Conservation (phyloP, 1,140 invertebrate species). For the Asbolus verrucosus region DNA sequence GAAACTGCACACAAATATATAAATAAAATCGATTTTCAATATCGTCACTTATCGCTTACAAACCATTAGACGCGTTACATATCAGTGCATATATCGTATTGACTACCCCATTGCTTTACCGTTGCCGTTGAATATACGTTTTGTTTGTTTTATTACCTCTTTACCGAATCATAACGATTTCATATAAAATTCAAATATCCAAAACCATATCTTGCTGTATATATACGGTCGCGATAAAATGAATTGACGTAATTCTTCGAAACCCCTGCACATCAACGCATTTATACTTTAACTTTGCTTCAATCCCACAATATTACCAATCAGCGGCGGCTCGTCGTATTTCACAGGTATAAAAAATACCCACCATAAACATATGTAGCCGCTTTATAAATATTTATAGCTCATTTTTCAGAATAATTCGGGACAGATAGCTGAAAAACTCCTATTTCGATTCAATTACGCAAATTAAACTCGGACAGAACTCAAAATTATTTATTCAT, state of each 20-base stretch:
- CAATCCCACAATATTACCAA: slow-evolving; percentile 12
- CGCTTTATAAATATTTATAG: too few species aligned
- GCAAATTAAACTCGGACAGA: too few species aligned
- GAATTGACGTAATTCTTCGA: slow-evolving; percentile 39
- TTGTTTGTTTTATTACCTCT: slow-evolving; percentile 50
- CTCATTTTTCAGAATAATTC: too few species aligned
- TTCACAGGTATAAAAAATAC: too few species aligned
- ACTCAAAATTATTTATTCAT: too few species aligned
- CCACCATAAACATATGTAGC: too few species aligned
- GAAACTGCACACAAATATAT: slow-evolving; percentile 36
- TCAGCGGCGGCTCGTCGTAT: too few species aligned
- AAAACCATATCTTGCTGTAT: slow-evolving; percentile 43
- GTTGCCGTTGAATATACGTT: slow-evolving; percentile 46
- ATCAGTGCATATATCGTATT: slow-evolving; percentile 53
- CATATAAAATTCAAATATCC: slow-evolving; percentile 49
- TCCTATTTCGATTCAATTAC: too few species aligned
- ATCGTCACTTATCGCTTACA: slow-evolving; percentile 52
- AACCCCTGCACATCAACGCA: slow-evolving; percentile 4
- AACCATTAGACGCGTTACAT: slow-evolving; percentile 52
- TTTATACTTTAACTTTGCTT: slow-evolving; percentile 7
- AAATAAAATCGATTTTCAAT: slow-evolving; percentile 54
- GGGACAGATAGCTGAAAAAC: too few species aligned
- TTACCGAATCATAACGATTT: slow-evolving; percentile 48
- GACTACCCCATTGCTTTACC: slow-evolving; percentile 49
- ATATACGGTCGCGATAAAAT: slow-evolving; percentile 38